Evolutionary conservation across 2,797 vertebrate genomes (phyloP), one percentile per base, ranked within the genome.

Genomic region (Semaprochilodus insignis): DNA sequence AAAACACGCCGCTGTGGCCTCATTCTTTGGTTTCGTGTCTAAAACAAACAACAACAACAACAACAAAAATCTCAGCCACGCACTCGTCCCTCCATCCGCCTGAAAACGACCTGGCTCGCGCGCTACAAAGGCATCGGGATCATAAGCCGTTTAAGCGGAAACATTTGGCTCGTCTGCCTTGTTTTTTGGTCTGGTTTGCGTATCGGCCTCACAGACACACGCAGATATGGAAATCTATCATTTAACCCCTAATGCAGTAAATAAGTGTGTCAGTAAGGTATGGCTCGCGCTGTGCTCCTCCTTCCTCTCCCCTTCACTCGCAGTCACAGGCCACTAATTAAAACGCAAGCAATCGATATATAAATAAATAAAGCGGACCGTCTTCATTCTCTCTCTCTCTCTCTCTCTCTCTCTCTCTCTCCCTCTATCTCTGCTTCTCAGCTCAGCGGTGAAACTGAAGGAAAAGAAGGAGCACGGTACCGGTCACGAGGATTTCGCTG

Each of bases 271-370:
- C 81, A 90, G 90, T 91, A 89, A 89, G 87, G 89, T 88, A 91
- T 82, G 85, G 89, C 86, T 89, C 89, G 90, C 88, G 66, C 89
- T 88, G 65, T 87, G 87, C 88, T 82, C 89, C 81, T 89, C 90
- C 91, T 92, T 93, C 92, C 91, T 91, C 90, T 91, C 90, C 90
- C 78, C 87, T 89, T 66, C 87, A 86, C 73, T 88, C 89, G 89
- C 87, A 90, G 90, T 88, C 92, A 84, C 87, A 80, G 89, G 88
- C 89, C 90, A 88, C 90, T 89, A 92, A 95, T 94, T 93, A 93
- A 91, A 92, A 87, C 89, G 66, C 87, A 91, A 91, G 91, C 91
- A 86, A 94, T 93, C 86, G 88, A 91, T 91, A 91, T 89, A 92
- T 89, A 90, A 89, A 92, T 89, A 89, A 92, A 93, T 23, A 73